Evolutionary conservation across 1,140 invertebrate species (phyloP), one percentile per base, ranked within the genome.

Genomic region (Drosophila sproati): DNA sequence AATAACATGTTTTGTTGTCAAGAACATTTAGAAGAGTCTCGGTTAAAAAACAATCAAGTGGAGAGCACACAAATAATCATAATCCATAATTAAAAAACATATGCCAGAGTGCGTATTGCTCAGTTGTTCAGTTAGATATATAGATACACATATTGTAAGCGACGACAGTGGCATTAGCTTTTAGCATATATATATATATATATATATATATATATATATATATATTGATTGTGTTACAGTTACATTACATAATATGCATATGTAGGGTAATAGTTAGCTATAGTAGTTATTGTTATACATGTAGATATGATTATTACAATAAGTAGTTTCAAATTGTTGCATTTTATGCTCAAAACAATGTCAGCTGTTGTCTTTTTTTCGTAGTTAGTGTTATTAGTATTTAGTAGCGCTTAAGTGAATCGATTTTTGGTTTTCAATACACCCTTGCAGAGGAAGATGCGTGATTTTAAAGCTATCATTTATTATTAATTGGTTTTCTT

Each of bases 11-110:
- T 31, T 28, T 29, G 57, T 29, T 60, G 57, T 79, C 48, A 72
- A 60, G 63, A 62, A 82, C 79, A 86, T 73, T 66, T 67, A 82
- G 79, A 78, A 57, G 43, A 31, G 31, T 60, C 64, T 80, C 79
- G 55, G 64, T 82, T 29, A 76, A 47, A 50, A 35, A 47, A 45
- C 69, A 70, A 39, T 52, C 8, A 52, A 59, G 57, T 35, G 51
- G 35, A 54, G 32, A 67, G 37, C 63, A 60, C 62, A 67, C 34
- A 60, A 56, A 56, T 60, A 60, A 47, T 45, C 32, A 47, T 47
- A 47, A 45, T 12, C 32, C 20, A 45, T 45, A 47, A 28, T 10
- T 20, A 35, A 10, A 5, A 43, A 59, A 47, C 32, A 60, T 57
- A 57, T 57, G 55, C 29, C 55, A 45, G 20, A 20, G 39, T 32